A percentile compares a stretch with the other conserved stretches of the same genome.
phyloP scores from a whole-genome alignment of 2,797 vertebrate genomes.

The Leucoraja ocellata region DNA sequence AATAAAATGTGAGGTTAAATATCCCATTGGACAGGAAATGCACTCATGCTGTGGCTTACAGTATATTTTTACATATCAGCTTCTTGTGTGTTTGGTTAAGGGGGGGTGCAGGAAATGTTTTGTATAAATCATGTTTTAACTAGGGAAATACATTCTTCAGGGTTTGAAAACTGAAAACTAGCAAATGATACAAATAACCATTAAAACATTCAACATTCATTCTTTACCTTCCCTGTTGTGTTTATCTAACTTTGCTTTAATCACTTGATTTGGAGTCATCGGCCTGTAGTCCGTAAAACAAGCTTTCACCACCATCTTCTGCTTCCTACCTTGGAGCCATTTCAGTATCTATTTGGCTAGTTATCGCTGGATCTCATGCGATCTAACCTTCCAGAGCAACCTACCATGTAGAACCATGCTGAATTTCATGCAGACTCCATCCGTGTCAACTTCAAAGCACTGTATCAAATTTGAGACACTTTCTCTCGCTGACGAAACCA shows the following conservation, averaged over 20 bases:
- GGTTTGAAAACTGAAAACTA: neutral
- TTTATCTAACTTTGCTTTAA: neutral
- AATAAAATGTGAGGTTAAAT: neutral
- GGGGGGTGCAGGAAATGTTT: neutral
- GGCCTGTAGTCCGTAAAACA: no score
- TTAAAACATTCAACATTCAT: neutral
- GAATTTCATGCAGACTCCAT: no score
- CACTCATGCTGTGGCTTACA: neutral
- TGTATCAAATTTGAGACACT: no score
- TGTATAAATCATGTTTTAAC: neutral
- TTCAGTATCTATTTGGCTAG: no score
- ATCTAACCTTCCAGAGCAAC: no score
- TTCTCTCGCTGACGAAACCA: no score
- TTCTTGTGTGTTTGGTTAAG: neutral
- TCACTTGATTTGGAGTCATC: neutral
- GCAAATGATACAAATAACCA: neutral
- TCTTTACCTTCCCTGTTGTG: neutral
- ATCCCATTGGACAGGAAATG: neutral
- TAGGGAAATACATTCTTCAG: neutral
- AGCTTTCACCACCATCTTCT: no score
- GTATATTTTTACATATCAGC: neutral
- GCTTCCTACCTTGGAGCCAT: no score
- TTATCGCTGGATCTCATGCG: no score
- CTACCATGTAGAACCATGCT: no score
- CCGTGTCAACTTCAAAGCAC: no score